phyloP scores from a whole-genome alignment of 1,140 invertebrate genomes.

The Bombus breviceps region DNA sequence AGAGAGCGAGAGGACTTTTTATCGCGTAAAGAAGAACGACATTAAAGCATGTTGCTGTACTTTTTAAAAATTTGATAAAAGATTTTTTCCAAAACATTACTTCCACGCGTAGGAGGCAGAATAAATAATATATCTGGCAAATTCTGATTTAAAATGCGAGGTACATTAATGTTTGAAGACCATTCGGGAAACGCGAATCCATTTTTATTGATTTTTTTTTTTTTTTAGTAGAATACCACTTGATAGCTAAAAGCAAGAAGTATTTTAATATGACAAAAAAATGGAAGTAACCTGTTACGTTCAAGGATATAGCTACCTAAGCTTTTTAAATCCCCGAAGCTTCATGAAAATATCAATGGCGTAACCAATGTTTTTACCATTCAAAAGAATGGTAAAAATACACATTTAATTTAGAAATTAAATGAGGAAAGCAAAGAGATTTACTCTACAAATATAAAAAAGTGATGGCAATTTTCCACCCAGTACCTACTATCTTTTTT shows the following conservation, averaged over 20 bases:
- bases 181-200: background rate
- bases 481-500: too few species aligned
- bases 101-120: background rate
- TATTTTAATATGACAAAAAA: background rate
- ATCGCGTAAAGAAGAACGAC: too few species aligned
- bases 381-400: too few species aligned
- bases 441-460: too few species aligned
- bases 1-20: background rate
- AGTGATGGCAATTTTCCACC: too few species aligned
- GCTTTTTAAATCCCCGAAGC: background rate
- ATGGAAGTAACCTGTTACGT: too few species aligned
- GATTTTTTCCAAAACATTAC: background rate
- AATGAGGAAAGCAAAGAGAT: too few species aligned
- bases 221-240: background rate
- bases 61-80: background rate
- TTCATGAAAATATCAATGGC: background rate
- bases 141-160: background rate
- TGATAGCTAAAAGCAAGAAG: background rate
- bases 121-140: background rate
- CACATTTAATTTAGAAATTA: too few species aligned
- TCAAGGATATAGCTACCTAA: too few species aligned
- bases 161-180: background rate
- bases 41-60: too few species aligned
- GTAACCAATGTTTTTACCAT: too few species aligned
- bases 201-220: background rate